These are phyloP conservation scores for Macrotis lagotis DNA, from an alignment of 2,113 vertebrate genomes.

Conservation along the genomic window DNA sequence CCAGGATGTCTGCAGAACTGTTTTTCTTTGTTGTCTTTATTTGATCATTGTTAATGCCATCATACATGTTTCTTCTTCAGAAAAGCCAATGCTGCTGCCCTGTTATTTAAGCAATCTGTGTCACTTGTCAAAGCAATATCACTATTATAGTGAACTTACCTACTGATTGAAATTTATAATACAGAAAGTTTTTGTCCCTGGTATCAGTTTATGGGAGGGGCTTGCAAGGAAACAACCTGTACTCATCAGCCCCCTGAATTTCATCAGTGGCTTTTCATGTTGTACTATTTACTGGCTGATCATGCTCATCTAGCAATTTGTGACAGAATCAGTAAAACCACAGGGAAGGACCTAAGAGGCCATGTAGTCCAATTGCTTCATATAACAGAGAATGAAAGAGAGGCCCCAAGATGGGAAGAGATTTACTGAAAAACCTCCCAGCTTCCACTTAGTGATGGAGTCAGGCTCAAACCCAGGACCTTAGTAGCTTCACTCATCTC, in stretches of 20 bases:
- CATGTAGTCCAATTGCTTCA: not conserved
- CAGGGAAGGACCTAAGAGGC: not conserved
- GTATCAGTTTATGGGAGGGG: not conserved
- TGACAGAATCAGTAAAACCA: not conserved
- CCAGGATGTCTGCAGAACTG: not conserved
- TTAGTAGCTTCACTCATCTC: not conserved
- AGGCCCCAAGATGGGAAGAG: not conserved
- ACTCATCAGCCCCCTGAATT: not conserved
- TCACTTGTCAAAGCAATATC: not conserved
- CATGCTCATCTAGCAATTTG: not conserved
- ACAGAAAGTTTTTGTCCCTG: not conserved
- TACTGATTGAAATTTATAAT: not conserved
- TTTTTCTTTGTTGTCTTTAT: conserved; percentile 4
- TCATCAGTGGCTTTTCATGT: not conserved
- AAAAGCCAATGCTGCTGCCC: not conserved
- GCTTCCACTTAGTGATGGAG: not conserved
- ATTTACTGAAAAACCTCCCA: not conserved
- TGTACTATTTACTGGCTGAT: not conserved
- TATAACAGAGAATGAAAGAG: not conserved
- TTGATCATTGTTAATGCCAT: conserved; percentile 22
- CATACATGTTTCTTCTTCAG: not conserved
- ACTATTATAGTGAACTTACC: not conserved
- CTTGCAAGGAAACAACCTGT: not conserved
- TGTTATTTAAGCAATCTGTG: not conserved
- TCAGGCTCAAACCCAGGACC: not conserved